phyloP scores from a whole-genome alignment of 2,888 invertebrate species.

The Andricus curvator region DNA sequence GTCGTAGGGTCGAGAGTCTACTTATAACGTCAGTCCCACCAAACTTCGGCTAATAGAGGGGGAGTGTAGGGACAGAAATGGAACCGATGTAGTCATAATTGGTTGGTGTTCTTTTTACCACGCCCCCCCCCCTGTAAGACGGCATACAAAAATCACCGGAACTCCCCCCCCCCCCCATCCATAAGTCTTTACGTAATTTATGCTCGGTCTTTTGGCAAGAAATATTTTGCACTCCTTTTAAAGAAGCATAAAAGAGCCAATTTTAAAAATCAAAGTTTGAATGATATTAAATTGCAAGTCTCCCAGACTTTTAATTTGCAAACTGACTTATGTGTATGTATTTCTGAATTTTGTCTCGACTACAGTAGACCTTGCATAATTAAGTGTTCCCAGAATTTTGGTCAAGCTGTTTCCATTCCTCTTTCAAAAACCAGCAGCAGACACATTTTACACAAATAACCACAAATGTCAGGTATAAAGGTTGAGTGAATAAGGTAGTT shows the following conservation, averaged over 20 bases:
- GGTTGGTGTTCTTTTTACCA: fast-evolving
- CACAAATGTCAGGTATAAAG: conserved; percentile 12
- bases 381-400: background rate
- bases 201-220: too few relatives aligned
- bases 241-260: background rate
- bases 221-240: too few relatives aligned
- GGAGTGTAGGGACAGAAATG: too few relatives aligned
- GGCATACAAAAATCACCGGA: too few relatives aligned
- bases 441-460: conserved; percentile 12
- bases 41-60: too few relatives aligned
- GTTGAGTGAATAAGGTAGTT: conserved; percentile 11
- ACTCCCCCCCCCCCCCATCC: too few relatives aligned
- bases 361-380: background rate
- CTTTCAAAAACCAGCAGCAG: conserved; percentile 7
- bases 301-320: background rate
- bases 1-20: too few relatives aligned
- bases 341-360: background rate
- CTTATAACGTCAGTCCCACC: too few relatives aligned
- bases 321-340: background rate
- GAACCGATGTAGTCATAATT: too few relatives aligned
- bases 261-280: background rate
- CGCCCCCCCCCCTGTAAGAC: fast-evolving
- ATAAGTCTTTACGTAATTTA: too few relatives aligned
- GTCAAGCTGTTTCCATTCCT: background rate
- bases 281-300: too few relatives aligned